These are phyloP conservation scores for Oligia fasciuncula DNA, from an alignment of 2,888 invertebrate genomes.

Conservation along the genomic window DNA sequence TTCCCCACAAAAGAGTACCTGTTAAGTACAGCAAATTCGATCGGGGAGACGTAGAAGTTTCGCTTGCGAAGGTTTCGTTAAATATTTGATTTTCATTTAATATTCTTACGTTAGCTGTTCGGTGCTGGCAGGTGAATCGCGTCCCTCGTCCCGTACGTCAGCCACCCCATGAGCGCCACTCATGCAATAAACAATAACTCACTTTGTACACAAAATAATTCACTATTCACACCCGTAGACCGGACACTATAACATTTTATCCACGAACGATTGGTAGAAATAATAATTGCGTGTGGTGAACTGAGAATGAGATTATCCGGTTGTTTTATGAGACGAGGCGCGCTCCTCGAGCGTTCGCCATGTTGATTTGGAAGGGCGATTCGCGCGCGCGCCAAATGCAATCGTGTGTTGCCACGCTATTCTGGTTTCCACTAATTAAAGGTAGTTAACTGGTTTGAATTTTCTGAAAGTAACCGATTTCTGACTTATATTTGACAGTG, in stretches of 20 bases:
- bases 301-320: slow-evolving; percentile 72
- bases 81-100: slow-evolving; percentile 46
- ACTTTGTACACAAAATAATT: slow-evolving; percentile 79
- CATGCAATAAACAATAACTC: slow-evolving; percentile 85
- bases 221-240: slow-evolving; percentile 68
- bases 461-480: neutral
- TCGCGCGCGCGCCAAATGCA: slow-evolving; percentile 88
- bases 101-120: slow-evolving; percentile 88
- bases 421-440: slow-evolving; percentile 33
- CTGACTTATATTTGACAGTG: too few species aligned
- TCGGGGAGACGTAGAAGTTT: neutral
- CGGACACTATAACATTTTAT: slow-evolving; percentile 84
- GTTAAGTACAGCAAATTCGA: slow-evolving; percentile 24
- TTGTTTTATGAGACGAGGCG: slow-evolving; percentile 81
- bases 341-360: slow-evolving; percentile 85
- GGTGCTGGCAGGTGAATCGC: slow-evolving; percentile 87
- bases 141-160: slow-evolving; percentile 83
- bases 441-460: neutral
- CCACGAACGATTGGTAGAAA: slow-evolving; percentile 66
- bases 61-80: slow-evolving; percentile 6
- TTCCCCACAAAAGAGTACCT: slow-evolving; percentile 16
- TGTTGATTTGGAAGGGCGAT: slow-evolving; percentile 82
- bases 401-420: slow-evolving; percentile 69
- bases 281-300: slow-evolving; percentile 61
- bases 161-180: slow-evolving; percentile 84